phyloP scores from a whole-genome alignment of 2,113 vertebrate species.

The Corvus hawaiiensis region DNA sequence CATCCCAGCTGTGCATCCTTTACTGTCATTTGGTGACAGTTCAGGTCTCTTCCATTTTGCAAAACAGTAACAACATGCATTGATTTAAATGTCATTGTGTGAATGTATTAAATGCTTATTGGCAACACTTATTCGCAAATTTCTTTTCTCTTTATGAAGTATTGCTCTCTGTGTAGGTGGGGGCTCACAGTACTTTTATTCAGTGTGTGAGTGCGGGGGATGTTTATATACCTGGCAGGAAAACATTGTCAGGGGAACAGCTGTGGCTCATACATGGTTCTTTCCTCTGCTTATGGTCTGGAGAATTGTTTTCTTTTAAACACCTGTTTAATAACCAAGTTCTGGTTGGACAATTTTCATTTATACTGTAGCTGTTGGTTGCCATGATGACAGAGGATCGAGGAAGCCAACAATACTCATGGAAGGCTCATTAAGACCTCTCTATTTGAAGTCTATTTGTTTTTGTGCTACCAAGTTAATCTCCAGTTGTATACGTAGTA shows the following conservation, averaged over 20 bases:
- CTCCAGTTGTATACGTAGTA: not conserved
- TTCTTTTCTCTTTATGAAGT: not conserved
- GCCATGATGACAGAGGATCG: not conserved
- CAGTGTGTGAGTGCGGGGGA: not conserved
- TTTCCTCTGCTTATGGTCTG: not conserved
- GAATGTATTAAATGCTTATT: not conserved
- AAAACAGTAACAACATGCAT: not conserved
- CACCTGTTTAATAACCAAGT: not conserved
- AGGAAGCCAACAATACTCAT: not conserved
- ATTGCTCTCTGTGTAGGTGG: not conserved
- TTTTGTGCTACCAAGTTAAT: not conserved
- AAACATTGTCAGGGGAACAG: not conserved
- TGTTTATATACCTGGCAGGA: conserved; percentile 29
- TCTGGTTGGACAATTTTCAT: not conserved
- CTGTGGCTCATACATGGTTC: not conserved
- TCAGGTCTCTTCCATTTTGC: not conserved
- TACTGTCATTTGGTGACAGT: not conserved
- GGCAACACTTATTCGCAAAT: not conserved
- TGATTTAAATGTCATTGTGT: not conserved
- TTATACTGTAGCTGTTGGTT: rapidly evolving
- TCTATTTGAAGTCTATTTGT: not conserved
- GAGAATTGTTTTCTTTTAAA: not conserved
- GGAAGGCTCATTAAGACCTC: not conserved
- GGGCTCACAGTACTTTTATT: not conserved
- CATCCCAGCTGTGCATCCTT: not conserved